phyloP scores from a whole-genome alignment of 2,797 vertebrate species.

The Sebastes trivittatus region DNA sequence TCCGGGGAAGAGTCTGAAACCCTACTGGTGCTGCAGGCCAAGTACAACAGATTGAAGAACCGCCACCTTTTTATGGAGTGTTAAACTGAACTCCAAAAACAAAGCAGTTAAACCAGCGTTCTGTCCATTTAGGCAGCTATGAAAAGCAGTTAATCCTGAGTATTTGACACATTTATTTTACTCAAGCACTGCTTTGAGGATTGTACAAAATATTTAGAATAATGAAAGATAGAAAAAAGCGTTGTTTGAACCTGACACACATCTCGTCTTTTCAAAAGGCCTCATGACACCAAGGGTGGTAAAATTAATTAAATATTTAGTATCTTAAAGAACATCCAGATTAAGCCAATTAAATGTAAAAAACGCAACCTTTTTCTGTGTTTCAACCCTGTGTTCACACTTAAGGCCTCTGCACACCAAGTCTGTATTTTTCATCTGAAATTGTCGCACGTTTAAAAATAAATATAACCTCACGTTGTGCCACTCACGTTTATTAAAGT shows the following conservation, averaged over 20 bases:
- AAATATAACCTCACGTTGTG: not conserved
- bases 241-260: not conserved
- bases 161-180: not conserved
- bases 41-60: conserved; percentile 29
- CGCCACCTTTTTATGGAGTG: conserved; percentile 14
- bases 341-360: not conserved
- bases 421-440: not conserved
- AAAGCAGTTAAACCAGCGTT: conserved; percentile 6
- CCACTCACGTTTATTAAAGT: not conserved
- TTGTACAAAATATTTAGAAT: not conserved
- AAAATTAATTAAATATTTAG: too few species aligned
- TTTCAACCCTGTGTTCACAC: not conserved
- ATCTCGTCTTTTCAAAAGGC: not conserved
- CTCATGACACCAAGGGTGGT: not conserved
- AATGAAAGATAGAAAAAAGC: not conserved
- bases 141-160: not conserved
- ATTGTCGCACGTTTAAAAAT: not conserved
- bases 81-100: conserved; percentile 12
- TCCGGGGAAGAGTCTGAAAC: conserved; percentile 14
- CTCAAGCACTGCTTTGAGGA: not conserved
- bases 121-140: not conserved
- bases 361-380: not conserved
- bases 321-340: not conserved
- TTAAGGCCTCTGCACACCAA: too few species aligned
- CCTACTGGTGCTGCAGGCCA: conserved; percentile 31